These are phyloP conservation scores for Cryptophagus acutangulus DNA, from an alignment of 2,888 invertebrate genomes.

Conservation along the genomic window DNA sequence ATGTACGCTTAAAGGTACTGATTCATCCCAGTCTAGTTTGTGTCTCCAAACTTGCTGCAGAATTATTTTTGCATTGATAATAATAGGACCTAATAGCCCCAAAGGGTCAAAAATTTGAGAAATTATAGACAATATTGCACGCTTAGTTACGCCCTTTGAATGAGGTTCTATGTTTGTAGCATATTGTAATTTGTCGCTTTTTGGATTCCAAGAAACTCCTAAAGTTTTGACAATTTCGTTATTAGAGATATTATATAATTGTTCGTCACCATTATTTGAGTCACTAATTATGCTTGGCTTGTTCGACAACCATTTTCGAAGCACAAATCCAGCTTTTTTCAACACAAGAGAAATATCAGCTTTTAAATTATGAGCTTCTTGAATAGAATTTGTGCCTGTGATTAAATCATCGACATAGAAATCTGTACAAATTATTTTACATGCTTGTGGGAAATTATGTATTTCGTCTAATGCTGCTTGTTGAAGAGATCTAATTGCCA, in stretches of 20 bases:
- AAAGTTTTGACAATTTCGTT: slow-evolving; percentile 12
- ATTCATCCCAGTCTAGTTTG: too few species aligned
- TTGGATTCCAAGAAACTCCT: slow-evolving; percentile 14
- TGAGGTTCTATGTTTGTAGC: slow-evolving; percentile 1
- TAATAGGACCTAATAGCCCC: background rate
- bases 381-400: slow-evolving; percentile 8
- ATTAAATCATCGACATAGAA: slow-evolving; percentile 17
- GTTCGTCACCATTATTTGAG: too few species aligned
- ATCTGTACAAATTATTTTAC: slow-evolving; percentile 18
- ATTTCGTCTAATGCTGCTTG: slow-evolving; percentile 28
- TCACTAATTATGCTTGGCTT: too few species aligned
- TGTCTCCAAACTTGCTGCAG: too few species aligned
- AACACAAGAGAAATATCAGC: too few species aligned
- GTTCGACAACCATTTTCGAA: too few species aligned
- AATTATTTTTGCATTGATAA: too few species aligned
- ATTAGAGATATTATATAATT: background rate
- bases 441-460: slow-evolving; percentile 16
- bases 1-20: too few species aligned
- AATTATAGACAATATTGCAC: slow-evolving; percentile 9
- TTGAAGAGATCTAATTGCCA: slow-evolving; percentile 29
- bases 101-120: slow-evolving; percentile 9
- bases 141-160: too few species aligned
- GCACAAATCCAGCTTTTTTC: too few species aligned
- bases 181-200: slow-evolving; percentile 12
- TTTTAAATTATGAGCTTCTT: slow-evolving; percentile 7